Evolutionary conservation across 2,888 invertebrate genomes (phyloP), one percentile per base, ranked within the genome.

Genomic region (Parelbella ahira): DNA sequence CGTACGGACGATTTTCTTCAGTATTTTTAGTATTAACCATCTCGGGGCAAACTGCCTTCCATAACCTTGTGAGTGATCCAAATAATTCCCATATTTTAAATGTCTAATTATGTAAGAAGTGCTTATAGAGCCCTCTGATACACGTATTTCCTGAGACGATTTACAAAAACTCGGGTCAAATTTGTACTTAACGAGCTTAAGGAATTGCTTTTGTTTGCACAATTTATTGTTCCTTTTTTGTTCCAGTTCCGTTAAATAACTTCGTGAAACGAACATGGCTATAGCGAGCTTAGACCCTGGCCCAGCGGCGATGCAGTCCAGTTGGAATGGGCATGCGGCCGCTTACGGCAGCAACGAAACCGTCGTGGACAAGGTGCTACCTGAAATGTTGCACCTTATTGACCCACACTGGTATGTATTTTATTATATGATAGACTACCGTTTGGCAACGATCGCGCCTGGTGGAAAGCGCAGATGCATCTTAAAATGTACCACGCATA

Each of bases 331-430:
- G 54, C 75, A 87, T 45, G 80, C 77, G 27, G 79, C 82, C 25
- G 80, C 89, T 58, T 80, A 88, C 61, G 68, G 89, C 59, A 63
- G 89, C 48, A 95, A 95, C 81, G 90, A 93, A 64, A 94, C 95
- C 48, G 94, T 95, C 53, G 94, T 94, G 56, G 96, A 96, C 82
- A 94, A 92, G 78, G 94, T 93, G 54, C 86, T 90, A 32, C 90
- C 92, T 8, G 93, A 94, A 33, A 92, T 94, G 92, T 83, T 93
- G 52, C 92, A 92, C 68, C 82, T 94, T 88, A 86, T 94, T 53
- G 93, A 94, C 69, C 88, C 93, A 24, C 92, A 93, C 70, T 95
- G 96, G 96, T 93, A 90, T 54, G 65, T 47, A 11, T n/a, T 4
- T n/a, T 23, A 2, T 18, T n/a, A 11, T 15, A 15, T 15, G 4